Conservation (phyloP, 2,888 invertebrate genomes). For the Autographa pulchrina region DNA sequence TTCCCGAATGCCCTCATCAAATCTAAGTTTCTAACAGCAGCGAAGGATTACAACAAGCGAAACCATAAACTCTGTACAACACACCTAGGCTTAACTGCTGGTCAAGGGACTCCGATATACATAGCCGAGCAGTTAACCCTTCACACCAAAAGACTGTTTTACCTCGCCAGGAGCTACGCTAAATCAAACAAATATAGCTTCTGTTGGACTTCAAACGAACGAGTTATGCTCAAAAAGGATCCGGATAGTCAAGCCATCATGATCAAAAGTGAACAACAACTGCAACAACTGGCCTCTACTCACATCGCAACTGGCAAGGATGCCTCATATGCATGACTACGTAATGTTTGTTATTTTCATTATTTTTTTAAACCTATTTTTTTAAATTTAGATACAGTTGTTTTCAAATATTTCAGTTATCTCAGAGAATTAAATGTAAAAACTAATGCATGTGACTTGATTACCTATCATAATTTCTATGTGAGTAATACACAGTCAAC, state of each 20-base stretch:
- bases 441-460: too few relatives aligned
- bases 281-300: not conserved
- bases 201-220: not conserved
- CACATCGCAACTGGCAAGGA: too few relatives aligned
- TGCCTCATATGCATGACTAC: too few relatives aligned
- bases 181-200: not conserved
- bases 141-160: not conserved
- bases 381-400: too few relatives aligned
- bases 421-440: too few relatives aligned
- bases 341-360: too few relatives aligned
- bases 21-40: not conserved
- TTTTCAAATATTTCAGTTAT: too few relatives aligned
- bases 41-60: not conserved
- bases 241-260: not conserved
- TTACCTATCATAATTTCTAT: too few relatives aligned
- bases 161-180: not conserved
- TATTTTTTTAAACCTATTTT: too few relatives aligned
- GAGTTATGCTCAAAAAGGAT: not conserved
- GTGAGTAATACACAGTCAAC: too few relatives aligned
- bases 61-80: not conserved
- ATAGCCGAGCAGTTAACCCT: not conserved
- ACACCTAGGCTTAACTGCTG: not conserved
- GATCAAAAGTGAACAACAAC: not conserved
- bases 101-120: not conserved
- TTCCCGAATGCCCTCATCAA: constrained; percentile 5